These are phyloP conservation scores for Drosophila algonquin DNA, from an alignment of 2,888 invertebrate genomes.

Conservation along the genomic window DNA sequence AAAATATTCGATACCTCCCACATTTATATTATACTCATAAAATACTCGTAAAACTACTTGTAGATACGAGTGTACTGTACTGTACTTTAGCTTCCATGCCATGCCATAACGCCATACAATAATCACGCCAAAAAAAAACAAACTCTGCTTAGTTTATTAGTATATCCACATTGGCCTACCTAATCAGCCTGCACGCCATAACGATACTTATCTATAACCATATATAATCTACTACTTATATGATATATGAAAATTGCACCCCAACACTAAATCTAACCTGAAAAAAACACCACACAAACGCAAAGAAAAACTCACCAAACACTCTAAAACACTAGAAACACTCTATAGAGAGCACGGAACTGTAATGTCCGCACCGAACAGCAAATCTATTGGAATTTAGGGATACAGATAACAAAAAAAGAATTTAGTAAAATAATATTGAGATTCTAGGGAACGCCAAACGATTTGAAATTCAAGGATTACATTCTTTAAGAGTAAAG, in stretches of 20 bases:
- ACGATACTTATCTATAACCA: conserved; percentile 8
- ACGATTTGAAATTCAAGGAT: background rate
- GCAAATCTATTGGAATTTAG: conserved; percentile 56
- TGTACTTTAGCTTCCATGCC: conserved; percentile 29
- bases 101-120: conserved; percentile 13
- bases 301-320: conserved; percentile 19
- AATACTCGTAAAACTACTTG: background rate
- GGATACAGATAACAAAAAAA: background rate
- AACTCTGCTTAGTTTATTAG: conserved; percentile 45
- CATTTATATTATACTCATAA: conserved; percentile 18
- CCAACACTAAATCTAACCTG: conserved; percentile 13
- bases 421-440: background rate
- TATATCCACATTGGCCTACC: conserved; percentile 55
- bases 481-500: background rate
- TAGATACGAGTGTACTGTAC: conserved; percentile 9
- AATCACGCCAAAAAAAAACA: conserved; percentile 34
- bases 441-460: background rate
- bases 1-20: conserved; percentile 1
- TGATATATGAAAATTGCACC: conserved; percentile 35
- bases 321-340: conserved; percentile 23
- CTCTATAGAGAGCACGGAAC: conserved; percentile 29
- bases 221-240: background rate
- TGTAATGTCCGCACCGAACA: conserved; percentile 20
- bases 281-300: conserved; percentile 13
- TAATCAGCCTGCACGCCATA: conserved; percentile 57